Evolutionary conservation across 2,888 invertebrate species (phyloP), one percentile per base, ranked within the genome.

Genomic region (Leistus spinibarbis): DNA sequence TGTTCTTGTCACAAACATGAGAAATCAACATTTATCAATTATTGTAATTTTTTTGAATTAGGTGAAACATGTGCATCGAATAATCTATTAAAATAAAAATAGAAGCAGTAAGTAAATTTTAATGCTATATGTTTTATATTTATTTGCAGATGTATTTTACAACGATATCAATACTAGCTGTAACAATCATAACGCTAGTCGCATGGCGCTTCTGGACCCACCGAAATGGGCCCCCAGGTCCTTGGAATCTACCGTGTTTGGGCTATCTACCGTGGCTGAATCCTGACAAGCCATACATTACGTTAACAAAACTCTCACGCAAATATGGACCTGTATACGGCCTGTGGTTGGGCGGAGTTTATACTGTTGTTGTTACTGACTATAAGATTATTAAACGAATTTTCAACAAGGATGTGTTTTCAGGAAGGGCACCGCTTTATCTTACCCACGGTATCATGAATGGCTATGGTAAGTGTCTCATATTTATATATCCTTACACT

Each of bases 381-480:
- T 90, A 91, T 7, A 88, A 88, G 68, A 81, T 94, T 69, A 89
- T 97, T 64, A 88, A 92, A 76, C 91, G 93, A 77, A 90, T 92
- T 2, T 90, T 96, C 71, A 88, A 91, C 0, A 91, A 91, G 82
- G 93, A 94, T 54, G 88, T 85, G 2, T 91, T 94, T 78, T 88
- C 92, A 2, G 95, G 94, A 13, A 87, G 94, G 77, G 95, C 96
- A 0, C 95, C 95, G 1, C 88, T 96, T 1, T 94, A 91, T 83
- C 85, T 96, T 64, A 95, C 95, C 0, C 95, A 95, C 82, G 95
- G 95, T 40, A 93, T 96, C 76, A 94, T 96, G 93, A 88, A 92
- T 76, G 95, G 96, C 79, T 91, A 93, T 83, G 96, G 96, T 95
- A 85, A 90, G 90, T 85, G 54, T 19, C 7, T 17, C 20, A 16